phyloP scores from a whole-genome alignment of 2,113 vertebrate genomes.

The Nematolebias whitei region DNA sequence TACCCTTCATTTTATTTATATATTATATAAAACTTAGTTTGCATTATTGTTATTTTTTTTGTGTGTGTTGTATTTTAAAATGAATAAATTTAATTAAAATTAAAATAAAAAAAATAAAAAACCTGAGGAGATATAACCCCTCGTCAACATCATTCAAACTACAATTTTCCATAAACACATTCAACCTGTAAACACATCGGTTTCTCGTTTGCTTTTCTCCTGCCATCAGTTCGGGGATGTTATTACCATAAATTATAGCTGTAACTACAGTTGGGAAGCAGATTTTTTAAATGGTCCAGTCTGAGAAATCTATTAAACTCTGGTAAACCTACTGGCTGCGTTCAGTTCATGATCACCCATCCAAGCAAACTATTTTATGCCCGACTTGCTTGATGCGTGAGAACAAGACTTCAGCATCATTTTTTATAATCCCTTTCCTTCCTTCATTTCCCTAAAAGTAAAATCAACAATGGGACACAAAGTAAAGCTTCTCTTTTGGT shows the following conservation, averaged over 20 bases:
- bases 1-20: no score
- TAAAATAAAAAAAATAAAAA: no score
- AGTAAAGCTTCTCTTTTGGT: neutral
- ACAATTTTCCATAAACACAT: constrained; percentile 15
- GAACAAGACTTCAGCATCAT: constrained; percentile 31
- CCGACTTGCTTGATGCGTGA: constrained; percentile 67
- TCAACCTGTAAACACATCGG: constrained; percentile 42
- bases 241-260: constrained; percentile 69
- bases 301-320: constrained; percentile 60
- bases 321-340: constrained; percentile 49
- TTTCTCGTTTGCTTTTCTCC: constrained; percentile 47
- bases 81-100: no score
- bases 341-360: constrained; percentile 77
- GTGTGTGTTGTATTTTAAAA: no score
- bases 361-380: constrained; percentile 71
- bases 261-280: constrained; percentile 45
- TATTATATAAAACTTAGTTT: no score
- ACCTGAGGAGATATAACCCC: constrained; percentile 7
- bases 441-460: constrained; percentile 21
- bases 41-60: no score
- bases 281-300: constrained; percentile 40
- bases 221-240: constrained; percentile 35
- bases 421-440: constrained; percentile 40
- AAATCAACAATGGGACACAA: constrained; percentile 21
- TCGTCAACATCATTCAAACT: constrained; percentile 10